Conservation (phyloP, 2,888 invertebrate genomes). For the Campoplex nolae region DNA sequence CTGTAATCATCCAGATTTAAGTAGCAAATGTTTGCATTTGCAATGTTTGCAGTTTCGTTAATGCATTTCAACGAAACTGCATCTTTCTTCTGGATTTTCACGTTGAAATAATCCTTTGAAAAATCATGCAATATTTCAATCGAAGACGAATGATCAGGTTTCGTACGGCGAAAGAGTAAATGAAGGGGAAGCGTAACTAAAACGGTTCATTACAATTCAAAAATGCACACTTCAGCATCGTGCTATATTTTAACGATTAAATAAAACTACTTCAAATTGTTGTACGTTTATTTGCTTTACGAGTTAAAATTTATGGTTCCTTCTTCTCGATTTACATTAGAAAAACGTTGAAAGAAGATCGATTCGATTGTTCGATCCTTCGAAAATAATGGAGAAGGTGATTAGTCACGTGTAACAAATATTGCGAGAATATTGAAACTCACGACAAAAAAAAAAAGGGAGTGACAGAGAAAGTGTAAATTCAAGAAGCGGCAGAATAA, state of each 20-base stretch:
- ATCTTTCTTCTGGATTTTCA: too few relatives aligned
- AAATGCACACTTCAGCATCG: background rate
- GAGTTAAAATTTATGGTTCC: constrained; percentile 12
- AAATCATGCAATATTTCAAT: background rate
- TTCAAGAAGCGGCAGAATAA: constrained; percentile 78
- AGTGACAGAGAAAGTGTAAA: constrained; percentile 59
- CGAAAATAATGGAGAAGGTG: constrained; percentile 42
- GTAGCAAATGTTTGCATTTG: background rate
- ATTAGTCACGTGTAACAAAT: constrained; percentile 24
- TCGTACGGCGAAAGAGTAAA: background rate
- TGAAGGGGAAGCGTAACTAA: background rate
- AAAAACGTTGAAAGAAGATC: background rate
- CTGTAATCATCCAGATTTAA: background rate
- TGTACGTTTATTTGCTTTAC: background rate
- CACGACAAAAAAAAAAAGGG: background rate
- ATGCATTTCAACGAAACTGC: too few relatives aligned
- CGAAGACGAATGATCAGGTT: background rate
- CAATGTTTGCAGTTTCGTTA: background rate
- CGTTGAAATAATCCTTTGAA: too few relatives aligned
- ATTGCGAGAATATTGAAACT: constrained; percentile 4
- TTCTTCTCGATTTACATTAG: background rate
- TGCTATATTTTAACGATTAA: background rate
- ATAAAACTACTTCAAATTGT: background rate
- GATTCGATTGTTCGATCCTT: constrained; percentile 69
- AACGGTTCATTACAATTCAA: background rate